Percentiles rank a stretch among this genome's conserved stretches.
Conservation (phyloP, 2,888 invertebrate genomes). For the Sphaerophoria taeniata region DNA sequence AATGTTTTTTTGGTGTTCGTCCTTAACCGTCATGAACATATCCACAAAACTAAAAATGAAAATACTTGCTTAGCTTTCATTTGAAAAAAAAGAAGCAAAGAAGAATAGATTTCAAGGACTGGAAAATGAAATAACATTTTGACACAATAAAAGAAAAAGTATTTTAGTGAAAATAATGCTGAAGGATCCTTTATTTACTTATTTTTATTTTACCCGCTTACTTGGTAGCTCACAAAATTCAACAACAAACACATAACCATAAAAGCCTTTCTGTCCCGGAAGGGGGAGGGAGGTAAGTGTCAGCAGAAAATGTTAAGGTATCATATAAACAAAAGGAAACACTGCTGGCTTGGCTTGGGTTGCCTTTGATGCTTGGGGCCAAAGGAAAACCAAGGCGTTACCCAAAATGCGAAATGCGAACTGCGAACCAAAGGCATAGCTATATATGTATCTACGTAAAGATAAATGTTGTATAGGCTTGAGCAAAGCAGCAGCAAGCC, state of each 20-base stretch:
- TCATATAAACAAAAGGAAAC: constrained; percentile 62
- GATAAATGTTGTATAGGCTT: neutral
- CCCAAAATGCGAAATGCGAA: neutral
- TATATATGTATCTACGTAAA: constrained; percentile 19
- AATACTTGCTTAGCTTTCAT: constrained; percentile 51
- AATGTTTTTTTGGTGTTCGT: neutral
- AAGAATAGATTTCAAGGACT: constrained; percentile 59
- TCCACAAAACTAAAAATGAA: neutral
- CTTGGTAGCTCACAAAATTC: neutral
- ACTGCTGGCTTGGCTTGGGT: constrained; percentile 31
- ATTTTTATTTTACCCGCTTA: constrained; percentile 41
- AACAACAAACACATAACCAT: constrained; percentile 60
- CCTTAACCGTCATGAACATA: constrained; percentile 8
- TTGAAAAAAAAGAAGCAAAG: constrained; percentile 26
- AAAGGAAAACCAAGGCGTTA: constrained; percentile 20
- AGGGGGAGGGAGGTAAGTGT: constrained; percentile 26
- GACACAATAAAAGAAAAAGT: constrained; percentile 55
- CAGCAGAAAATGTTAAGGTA: constrained; percentile 45
- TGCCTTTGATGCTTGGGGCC: constrained; percentile 4
- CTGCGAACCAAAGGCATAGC: constrained; percentile 47
- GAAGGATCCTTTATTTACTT: constrained; percentile 66
- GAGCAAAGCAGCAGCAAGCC: constrained; percentile 12
- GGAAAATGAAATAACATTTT: constrained; percentile 69
- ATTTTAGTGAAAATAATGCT: constrained; percentile 57
- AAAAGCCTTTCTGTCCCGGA: constrained; percentile 50